These are phyloP conservation scores for Bombylius discolor DNA, from an alignment of 2,888 invertebrate genomes.

Conservation along the genomic window DNA sequence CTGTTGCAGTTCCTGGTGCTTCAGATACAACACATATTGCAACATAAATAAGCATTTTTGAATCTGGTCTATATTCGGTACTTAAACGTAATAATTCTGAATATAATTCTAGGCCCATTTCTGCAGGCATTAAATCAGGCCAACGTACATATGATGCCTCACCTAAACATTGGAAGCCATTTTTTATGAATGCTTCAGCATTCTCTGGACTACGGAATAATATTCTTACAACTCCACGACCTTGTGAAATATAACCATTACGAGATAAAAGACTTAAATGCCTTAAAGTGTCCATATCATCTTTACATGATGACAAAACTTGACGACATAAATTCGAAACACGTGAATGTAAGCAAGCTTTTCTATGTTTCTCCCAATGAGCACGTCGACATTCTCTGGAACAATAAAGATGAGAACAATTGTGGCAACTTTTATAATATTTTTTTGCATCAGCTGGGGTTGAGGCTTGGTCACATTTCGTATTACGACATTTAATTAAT, in stretches of 20 bases:
- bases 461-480: constrained; percentile 63
- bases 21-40: constrained; percentile 82
- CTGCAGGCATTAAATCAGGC: constrained; percentile 73
- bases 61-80: constrained; percentile 82
- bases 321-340: constrained; percentile 81
- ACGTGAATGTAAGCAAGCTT: constrained; percentile 78
- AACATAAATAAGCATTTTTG: constrained; percentile 77
- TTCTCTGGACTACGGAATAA: constrained; percentile 78
- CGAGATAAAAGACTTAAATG: constrained; percentile 74
- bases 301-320: constrained; percentile 67
- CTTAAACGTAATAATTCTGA: constrained; percentile 75
- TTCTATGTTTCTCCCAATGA: constrained; percentile 89
- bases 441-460: constrained; percentile 63
- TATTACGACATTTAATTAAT: constrained; percentile 62
- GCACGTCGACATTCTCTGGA: constrained; percentile 77
- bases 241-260: constrained; percentile 69
- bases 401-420: constrained; percentile 90
- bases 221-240: constrained; percentile 83
- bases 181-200: constrained; percentile 69
- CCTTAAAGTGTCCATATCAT: constrained; percentile 58
- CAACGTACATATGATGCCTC: constrained; percentile 75
- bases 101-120: constrained; percentile 79
- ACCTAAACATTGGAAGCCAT: constrained; percentile 63
- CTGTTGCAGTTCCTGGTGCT: constrained; percentile 63
- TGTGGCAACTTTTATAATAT: constrained; percentile 83